Conservation (phyloP, 2,888 invertebrate genomes). For the Stenurella melanura region DNA sequence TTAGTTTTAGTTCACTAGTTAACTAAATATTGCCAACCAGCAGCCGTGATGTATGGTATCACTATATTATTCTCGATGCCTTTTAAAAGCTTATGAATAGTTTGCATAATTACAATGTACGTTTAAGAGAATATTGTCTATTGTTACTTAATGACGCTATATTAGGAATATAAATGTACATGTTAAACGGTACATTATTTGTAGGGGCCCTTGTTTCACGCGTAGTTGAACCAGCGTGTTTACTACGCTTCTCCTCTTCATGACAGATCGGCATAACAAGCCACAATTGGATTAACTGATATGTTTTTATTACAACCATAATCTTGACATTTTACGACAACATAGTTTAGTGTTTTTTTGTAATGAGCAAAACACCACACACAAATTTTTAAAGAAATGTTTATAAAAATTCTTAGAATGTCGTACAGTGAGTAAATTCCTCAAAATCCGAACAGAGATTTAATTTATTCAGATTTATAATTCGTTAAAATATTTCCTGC, state of each 20-base stretch:
- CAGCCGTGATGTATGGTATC: no score
- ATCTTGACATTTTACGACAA: conserved; percentile 14
- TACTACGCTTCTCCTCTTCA: background rate
- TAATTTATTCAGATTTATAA: conserved; percentile 53
- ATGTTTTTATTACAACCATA: conserved; percentile 8
- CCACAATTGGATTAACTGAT: conserved; percentile 4
- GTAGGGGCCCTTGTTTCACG: conserved; percentile 10
- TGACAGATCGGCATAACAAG: conserved; percentile 11
- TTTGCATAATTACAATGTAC: conserved; percentile 3
- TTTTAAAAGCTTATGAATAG: background rate
- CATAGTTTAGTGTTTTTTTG: background rate
- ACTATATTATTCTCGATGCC: background rate
- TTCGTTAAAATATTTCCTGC: conserved; percentile 60
- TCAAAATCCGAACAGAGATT: conserved; percentile 44
- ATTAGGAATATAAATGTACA: conserved; percentile 17
- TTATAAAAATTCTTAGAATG: conserved; percentile 39
- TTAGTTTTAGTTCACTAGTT: no score
- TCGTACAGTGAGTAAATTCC: conserved; percentile 22
- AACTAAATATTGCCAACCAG: no score
- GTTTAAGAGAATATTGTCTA: conserved; percentile 8
- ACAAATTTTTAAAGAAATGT: background rate
- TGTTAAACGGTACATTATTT: conserved; percentile 5
- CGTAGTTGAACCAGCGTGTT: conserved; percentile 6
- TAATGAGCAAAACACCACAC: background rate
- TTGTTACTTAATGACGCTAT: conserved; percentile 11